Percentiles rank a stretch among this genome's conserved stretches.
phyloP scores from a whole-genome alignment of 2,797 vertebrate species.

The Takifugu rubripes region DNA sequence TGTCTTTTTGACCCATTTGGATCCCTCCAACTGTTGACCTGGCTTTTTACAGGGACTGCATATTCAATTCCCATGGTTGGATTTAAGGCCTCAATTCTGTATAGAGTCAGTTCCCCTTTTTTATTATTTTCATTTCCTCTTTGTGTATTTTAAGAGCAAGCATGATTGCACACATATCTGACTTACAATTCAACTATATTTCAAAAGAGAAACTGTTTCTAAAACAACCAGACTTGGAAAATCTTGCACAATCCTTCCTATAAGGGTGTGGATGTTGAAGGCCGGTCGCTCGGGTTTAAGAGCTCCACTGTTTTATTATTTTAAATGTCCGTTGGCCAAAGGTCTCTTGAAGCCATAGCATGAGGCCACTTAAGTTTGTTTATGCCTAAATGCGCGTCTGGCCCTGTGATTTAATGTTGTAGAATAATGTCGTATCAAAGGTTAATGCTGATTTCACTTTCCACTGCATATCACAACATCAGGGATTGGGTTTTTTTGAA shows the following conservation, averaged over 20 bases:
- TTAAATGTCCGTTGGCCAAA: too few relatives aligned
- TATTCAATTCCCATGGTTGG: constrained; percentile 64
- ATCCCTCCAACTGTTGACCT: constrained; percentile 44
- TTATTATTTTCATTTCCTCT: constrained; percentile 76
- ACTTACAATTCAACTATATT: constrained; percentile 40
- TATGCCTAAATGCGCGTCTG: too few relatives aligned
- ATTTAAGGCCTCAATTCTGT: constrained; percentile 60
- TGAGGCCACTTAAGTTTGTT: too few relatives aligned
- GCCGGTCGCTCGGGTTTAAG: too few relatives aligned
- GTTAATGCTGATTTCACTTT: too few relatives aligned
- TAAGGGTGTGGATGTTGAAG: not conserved
- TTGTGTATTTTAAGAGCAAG: constrained; percentile 69
- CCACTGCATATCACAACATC: too few relatives aligned
- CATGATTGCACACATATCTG: constrained; percentile 60
- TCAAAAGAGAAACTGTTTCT: constrained; percentile 17
- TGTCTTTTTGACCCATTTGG: constrained; percentile 34
- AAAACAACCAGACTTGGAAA: not conserved
- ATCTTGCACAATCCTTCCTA: not conserved
- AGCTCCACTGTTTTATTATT: too few relatives aligned
- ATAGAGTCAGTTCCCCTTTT: constrained; percentile 69
- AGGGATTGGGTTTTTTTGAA: too few relatives aligned
- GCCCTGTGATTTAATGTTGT: too few relatives aligned
- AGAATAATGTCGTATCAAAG: too few relatives aligned
- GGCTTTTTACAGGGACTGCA: constrained; percentile 47
- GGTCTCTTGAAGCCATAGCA: too few relatives aligned